Conservation (phyloP, 2,888 invertebrate species). For the Junonia oenone region DNA sequence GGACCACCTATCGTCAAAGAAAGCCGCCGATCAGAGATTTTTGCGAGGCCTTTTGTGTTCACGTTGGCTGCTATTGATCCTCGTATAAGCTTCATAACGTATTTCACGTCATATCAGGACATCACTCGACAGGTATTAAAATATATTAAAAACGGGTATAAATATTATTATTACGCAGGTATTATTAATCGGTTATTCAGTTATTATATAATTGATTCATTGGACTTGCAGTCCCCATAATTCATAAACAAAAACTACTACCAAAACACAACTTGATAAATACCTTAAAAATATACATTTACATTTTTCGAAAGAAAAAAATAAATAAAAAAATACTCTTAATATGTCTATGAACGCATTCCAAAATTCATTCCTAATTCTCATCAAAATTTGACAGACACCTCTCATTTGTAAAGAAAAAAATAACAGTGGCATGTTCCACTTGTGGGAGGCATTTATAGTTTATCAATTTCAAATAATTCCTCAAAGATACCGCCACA, state of each 20-base stretch:
- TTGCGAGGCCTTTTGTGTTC: slow-evolving; percentile 66
- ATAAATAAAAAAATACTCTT: slow-evolving; percentile 5
- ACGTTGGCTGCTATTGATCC: slow-evolving; percentile 57
- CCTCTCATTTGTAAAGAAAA: slow-evolving; percentile 41
- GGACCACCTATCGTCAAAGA: slow-evolving; percentile 77
- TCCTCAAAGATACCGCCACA: slow-evolving; percentile 70
- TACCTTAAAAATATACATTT: background rate
- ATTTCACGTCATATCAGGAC: too few species aligned
- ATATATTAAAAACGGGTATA: too few species aligned
- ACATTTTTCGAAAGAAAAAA: background rate
- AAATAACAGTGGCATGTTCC: slow-evolving; percentile 72
- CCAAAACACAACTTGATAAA: background rate
- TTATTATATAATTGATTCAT: too few species aligned
- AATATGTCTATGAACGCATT: slow-evolving; percentile 9
- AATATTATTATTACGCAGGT: too few species aligned
- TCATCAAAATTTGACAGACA: slow-evolving; percentile 45
- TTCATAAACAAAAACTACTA: background rate
- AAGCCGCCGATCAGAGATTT: slow-evolving; percentile 64
- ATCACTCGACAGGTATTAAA: too few species aligned
- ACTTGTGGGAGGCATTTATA: slow-evolving; percentile 68
- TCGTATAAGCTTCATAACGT: background rate
- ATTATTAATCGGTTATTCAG: too few species aligned
- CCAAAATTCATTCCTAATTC: slow-evolving; percentile 27
- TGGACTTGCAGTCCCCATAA: too few species aligned
- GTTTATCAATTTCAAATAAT: slow-evolving; percentile 77